Evolutionary conservation across 2,888 invertebrate genomes (phyloP).

Genomic region (Xestobium rufovillosum): DNA sequence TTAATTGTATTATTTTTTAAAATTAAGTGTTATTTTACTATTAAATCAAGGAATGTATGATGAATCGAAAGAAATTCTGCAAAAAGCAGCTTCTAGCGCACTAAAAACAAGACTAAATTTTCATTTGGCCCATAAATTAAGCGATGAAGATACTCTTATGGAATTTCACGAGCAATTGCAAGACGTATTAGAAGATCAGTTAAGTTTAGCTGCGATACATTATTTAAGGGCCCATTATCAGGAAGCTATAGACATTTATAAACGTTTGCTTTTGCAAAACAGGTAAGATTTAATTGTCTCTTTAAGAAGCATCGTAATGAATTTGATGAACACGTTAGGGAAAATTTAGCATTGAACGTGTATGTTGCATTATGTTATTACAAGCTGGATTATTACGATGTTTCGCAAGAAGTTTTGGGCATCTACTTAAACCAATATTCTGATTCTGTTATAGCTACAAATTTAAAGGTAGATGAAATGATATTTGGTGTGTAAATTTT

Average conservation of each 20-base stretch:
- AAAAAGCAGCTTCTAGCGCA: slow-evolving; percentile 55
- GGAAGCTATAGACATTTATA: slow-evolving; percentile 98
- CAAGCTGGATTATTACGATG: slow-evolving; percentile 96
- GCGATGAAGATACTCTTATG: slow-evolving; percentile 79
- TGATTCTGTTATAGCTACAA: slow-evolving; percentile 91
- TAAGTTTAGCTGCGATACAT: slow-evolving; percentile 92
- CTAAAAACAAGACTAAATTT: slow-evolving; percentile 73
- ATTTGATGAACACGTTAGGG: slow-evolving; percentile 59
- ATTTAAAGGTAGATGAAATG: slow-evolving; percentile 77
- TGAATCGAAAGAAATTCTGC: slow-evolving; percentile 58
- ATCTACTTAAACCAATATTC: slow-evolving; percentile 86
- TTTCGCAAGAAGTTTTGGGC: slow-evolving; percentile 93
- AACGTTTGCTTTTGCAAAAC: slow-evolving; percentile 83
- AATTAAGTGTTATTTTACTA: no score
- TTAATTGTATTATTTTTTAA: slow-evolving; percentile 1
- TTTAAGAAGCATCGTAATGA: slow-evolving; percentile 1
- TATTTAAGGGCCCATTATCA: slow-evolving; percentile 95
- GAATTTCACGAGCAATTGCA: slow-evolving; percentile 76
- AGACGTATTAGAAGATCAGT: slow-evolving; percentile 88
- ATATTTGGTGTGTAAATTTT: not conserved
- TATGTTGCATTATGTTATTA: slow-evolving; percentile 97
- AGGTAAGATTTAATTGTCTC: slow-evolving; percentile 50
- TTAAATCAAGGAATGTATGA: slow-evolving; percentile 70
- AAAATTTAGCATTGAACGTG: slow-evolving; percentile 89
- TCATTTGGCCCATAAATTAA: slow-evolving; percentile 89